Evolutionary conservation across 2,888 invertebrate species (phyloP), one percentile per base, ranked within the genome.

Genomic region (Tachina fera): DNA sequence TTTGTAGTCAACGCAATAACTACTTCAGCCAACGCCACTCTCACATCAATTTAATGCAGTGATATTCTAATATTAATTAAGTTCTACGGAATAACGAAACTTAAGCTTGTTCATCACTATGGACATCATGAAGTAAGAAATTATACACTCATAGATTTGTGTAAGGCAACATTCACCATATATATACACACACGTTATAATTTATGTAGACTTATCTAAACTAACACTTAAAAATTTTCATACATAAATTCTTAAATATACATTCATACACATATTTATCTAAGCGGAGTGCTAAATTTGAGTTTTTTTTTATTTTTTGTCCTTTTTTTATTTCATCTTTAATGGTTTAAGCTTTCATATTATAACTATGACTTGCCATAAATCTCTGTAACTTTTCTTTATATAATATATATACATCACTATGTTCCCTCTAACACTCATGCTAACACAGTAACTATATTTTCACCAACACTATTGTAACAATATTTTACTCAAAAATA

Each of bases 361-460:
- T 71, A 86, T 71, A 82, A 71, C 85, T 61, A 87, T 82, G 81
- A 84, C 81, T 85, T 85, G 81, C 56, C 79, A 82, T 87, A 87
- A 87, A 87, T 87, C 87, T 80, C 68, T 65, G 75, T 67, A 53
- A 75, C 43, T 83, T 72, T 83, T 83, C 65, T 71, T 45, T 19
- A 72, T 19, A 76, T 76, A 75, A 83, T 77, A 53, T 77, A 65
- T 19, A 67, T 67, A 75, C 45, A 72, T 65, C 47, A 47, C n/a
- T 41, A 39, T 47, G 13, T 16, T n/a, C 41, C n/a, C 39, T 13
- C n/a, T 10, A 22, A 13, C 47, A 11, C 39, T 65, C 45, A 9
- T 39, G 14, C 63, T 6, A 45, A 19, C 9, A 58, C 11, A 9
- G 19, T 47, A 31, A 68, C 13, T 68, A 53, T 68, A 53, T 51